Base-by-base conservation (phyloP, 2,888 invertebrate genomes). In the Thalpophila matura region DNA sequence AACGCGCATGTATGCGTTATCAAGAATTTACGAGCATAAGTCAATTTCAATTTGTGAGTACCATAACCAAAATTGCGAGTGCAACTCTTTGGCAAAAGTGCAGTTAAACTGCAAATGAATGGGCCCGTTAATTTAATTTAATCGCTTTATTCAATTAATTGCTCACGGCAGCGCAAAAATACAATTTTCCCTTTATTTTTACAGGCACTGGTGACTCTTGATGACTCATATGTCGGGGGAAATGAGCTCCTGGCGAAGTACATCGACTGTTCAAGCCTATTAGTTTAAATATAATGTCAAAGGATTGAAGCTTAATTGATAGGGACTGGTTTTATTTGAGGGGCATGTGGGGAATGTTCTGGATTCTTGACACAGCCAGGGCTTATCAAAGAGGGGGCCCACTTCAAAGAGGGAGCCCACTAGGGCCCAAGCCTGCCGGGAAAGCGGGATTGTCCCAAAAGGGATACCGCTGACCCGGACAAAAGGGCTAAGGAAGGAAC, bases 111-210 rank as follows among this genome's bases (percentile, higher is more conserved):
- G 49, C 66, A 74, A 79, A 79, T 66, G 66, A 79, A 79, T 79
- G 77, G 68, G 46, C 57, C 55, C 71, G 80, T 79, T 78, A 64
- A 79, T 79, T 79, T 72, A 72, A 79, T 79, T 79, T 66, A 79
- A 79, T 79, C 80, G 63, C 68, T 79, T 79, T 77, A 77, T 74
- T 74, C 80, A 74, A 79, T 79, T 79, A 79, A 79, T 79, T 61
- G 62, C 58, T 59, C 47, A 56, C 58, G 50, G 54, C 24, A 38
- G 67, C 51, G 64, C 64, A 74, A 79, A 76, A 72, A 79, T 74
- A 69, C 71, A 65, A 74, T 74, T 77, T 71, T 26, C 26, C 74
- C 33, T 78, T 78, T 78, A 74, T 74, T 76, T 76, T 76, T 59
- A 67, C 63, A 55, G 64, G 42, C 58, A 51, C 54, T 29, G 24